Percentiles rank a stretch among this genome's conserved stretches.
phyloP scores from a whole-genome alignment of 1,140 invertebrate species.

The Drosophila quadrilineata region DNA sequence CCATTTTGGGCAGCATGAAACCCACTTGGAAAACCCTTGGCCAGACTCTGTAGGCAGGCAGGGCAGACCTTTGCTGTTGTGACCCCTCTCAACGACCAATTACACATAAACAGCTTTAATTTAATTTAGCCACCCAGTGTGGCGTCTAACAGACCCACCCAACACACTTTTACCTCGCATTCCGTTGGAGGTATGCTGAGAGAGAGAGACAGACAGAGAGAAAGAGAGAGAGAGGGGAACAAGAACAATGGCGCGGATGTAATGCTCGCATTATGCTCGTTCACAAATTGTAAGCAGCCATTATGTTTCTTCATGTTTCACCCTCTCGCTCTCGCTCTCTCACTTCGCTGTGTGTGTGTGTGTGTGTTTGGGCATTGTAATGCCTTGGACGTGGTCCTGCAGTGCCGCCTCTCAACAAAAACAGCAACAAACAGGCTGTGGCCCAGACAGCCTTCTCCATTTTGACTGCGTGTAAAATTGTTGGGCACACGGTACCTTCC shows the following conservation, averaged over 20 bases:
- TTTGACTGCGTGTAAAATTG: slow-evolving; percentile 34
- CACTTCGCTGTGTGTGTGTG: slow-evolving; percentile 9
- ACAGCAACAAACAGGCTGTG: slow-evolving; percentile 7
- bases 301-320: slow-evolving; percentile 78
- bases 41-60: slow-evolving; percentile 5
- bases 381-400: slow-evolving; percentile 26
- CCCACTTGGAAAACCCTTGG: slow-evolving; percentile 17
- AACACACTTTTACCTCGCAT: not conserved
- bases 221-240: not conserved
- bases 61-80: slow-evolving; percentile 13
- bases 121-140: slow-evolving; percentile 63
- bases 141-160: slow-evolving; percentile 23
- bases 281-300: slow-evolving; percentile 80
- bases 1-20: slow-evolving; percentile 35
- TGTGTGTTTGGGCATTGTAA: slow-evolving; percentile 53
- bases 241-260: slow-evolving; percentile 78
- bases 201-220: not conserved
- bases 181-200: not conserved
- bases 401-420: not conserved
- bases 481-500: slow-evolving; percentile 51
- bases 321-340: not conserved
- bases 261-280: slow-evolving; percentile 80
- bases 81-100: slow-evolving; percentile 75
- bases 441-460: slow-evolving; percentile 1
- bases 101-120: slow-evolving; percentile 80